Conservation (phyloP, 2,113 vertebrate genomes). For the Thunnus thynnus region DNA sequence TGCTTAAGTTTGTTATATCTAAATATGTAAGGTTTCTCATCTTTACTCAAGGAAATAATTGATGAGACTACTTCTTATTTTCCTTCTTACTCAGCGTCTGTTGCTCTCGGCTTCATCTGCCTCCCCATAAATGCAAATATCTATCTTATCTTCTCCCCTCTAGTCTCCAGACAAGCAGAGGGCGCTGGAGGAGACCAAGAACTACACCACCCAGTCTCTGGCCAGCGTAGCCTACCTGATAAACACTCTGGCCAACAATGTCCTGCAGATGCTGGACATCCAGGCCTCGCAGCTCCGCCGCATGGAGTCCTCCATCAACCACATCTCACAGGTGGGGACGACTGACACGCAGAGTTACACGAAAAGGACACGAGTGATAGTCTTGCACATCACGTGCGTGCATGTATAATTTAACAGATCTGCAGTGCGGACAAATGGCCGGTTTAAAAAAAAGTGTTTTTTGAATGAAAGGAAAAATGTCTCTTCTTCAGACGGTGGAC, state of each 20-base stretch:
- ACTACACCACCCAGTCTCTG: constrained; percentile 98
- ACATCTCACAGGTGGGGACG: constrained; percentile 94
- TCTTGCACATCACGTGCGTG: too few relatives aligned
- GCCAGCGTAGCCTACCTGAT: constrained; percentile 99
- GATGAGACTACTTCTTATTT: too few relatives aligned
- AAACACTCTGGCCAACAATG: constrained; percentile 99
- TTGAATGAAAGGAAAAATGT: neutral
- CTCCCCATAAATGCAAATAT: too few relatives aligned
- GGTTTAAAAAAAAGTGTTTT: too few relatives aligned
- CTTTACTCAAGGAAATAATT: too few relatives aligned
- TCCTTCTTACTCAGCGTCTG: too few relatives aligned
- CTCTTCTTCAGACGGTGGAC: constrained; percentile 92
- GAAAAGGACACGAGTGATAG: too few relatives aligned
- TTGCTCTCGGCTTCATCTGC: too few relatives aligned
- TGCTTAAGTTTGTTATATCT: too few relatives aligned
- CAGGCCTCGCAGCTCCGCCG: constrained; percentile 98
- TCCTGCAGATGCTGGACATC: constrained; percentile 99
- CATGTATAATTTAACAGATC: too few relatives aligned
- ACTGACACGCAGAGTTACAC: neutral
- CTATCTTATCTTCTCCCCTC: neutral
- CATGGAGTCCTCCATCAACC: constrained; percentile 99
- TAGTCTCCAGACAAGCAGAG: constrained; percentile 96
- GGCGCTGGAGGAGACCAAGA: constrained; percentile 99
- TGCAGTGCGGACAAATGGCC: too few relatives aligned
- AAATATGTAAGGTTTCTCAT: too few relatives aligned